Base-by-base conservation (phyloP, 2,888 invertebrate genomes). In the Nemurella pictetii region DNA sequence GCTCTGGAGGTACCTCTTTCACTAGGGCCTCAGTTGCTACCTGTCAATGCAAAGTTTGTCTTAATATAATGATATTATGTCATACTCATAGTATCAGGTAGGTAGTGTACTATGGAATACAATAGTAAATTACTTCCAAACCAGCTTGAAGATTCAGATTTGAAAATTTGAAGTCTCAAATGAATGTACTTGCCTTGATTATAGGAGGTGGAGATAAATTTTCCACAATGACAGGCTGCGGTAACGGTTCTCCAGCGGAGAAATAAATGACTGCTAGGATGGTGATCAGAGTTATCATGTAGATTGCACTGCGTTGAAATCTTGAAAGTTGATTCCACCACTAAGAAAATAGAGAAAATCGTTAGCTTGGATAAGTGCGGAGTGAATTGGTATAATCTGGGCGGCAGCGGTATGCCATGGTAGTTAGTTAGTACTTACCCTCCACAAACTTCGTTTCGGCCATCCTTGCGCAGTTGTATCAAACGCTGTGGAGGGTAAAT, bases 301-400 rank as follows among this genome's bases (percentile, higher is more conserved):
- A 94, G 83, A 95, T 92, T 87, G 96, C 91, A 88, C 95, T 96
- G 87, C 95, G 93, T 89, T 97, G 97, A 88, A 96, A 93, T 88
- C 96, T 93, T 26, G 97, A 96, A 85, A 97, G 91, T 87, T 95
- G 95, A 90, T 97, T 96, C 97, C 97, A 97, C 91, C 94, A 93
- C 97, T 97, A 90, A 85, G 86, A 84, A 85, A 28, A 29, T 7
- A 74, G 74, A 73, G 32, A 5, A 36, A 32, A 25, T 36, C 36
- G 15, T 9, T 15, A 36, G 9, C 36, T 7, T 26, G 26, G 75
- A 26, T 75, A 26, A 75, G 75, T 27, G 27, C 9, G 15, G 7
- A n/a, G n/a, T n/a, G n/a, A n/a, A n/a, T n/a, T n/a, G n/a, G n/a
- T n/a, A n/a, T n/a, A n/a, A n/a, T n/a, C n/a, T n/a, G n/a, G 15